A percentile compares a stretch with the other conserved stretches of the same genome.
These are phyloP conservation scores for Cerastoderma edule DNA, from an alignment of 2,888 invertebrate genomes.

Conservation along the genomic window DNA sequence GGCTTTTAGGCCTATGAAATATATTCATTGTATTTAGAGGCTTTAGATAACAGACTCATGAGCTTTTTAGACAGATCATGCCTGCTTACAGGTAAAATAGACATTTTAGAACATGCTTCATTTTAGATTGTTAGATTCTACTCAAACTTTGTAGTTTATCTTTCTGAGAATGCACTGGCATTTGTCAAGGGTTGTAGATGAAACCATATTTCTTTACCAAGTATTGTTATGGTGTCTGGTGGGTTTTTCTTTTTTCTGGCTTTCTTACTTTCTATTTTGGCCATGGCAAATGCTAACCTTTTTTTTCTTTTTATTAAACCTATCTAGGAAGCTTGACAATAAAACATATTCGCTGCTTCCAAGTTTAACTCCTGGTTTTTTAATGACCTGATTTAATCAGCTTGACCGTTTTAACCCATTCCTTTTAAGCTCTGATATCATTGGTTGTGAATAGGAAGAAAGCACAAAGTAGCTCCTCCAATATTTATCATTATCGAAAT, in stretches of 20 bases:
- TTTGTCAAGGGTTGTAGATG: slow-evolving; percentile 28
- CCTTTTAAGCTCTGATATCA: too few relatives aligned
- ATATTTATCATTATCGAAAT: too few relatives aligned
- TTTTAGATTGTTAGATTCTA: neutral
- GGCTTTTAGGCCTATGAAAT: slow-evolving; percentile 8
- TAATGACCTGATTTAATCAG: too few relatives aligned
- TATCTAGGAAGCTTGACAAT: neutral
- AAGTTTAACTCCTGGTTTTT: too few relatives aligned
- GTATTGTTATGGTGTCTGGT: slow-evolving; percentile 20
- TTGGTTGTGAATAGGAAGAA: too few relatives aligned
- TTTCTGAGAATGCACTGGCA: slow-evolving; percentile 1
- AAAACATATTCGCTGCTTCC: neutral
- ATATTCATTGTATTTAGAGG: slow-evolving; percentile 16
- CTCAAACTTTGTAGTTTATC: neutral
- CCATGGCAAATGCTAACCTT: slow-evolving; percentile 27
- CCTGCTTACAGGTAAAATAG: slow-evolving; percentile 6
- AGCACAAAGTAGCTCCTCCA: too few relatives aligned
- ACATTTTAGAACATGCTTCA: slow-evolving; percentile 6
- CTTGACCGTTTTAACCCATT: too few relatives aligned
- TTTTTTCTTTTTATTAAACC: neutral
- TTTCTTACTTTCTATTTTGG: slow-evolving; percentile 11
- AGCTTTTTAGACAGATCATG: slow-evolving; percentile 4
- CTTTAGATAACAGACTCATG: neutral
- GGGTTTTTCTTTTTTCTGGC: slow-evolving; percentile 16
- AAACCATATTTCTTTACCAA: slow-evolving; percentile 19